Conservation (phyloP, 1,140 invertebrate species). For the Trichoplusia ni region DNA sequence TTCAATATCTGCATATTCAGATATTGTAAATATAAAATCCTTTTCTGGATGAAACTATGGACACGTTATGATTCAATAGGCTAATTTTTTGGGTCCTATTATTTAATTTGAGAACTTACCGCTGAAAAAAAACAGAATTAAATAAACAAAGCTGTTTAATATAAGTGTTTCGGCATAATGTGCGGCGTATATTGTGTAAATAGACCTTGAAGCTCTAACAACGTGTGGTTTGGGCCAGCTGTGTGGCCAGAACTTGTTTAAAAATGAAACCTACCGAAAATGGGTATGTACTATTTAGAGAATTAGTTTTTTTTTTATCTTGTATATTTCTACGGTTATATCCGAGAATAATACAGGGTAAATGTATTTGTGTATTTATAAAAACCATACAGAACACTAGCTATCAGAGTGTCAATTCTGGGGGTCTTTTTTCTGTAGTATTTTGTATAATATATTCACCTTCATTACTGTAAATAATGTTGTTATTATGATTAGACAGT, state of each 20-base stretch:
- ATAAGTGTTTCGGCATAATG: background rate
- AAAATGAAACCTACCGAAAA: constrained; percentile 40
- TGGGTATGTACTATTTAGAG: constrained; percentile 36
- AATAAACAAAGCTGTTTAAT: constrained; percentile 7
- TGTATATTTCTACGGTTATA: constrained; percentile 2
- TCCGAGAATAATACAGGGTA: background rate
- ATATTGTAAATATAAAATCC: too few relatives aligned
- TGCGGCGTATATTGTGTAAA: constrained; percentile 37
- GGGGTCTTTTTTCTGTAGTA: too few relatives aligned
- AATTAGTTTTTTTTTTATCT: background rate
- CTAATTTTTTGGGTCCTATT: background rate
- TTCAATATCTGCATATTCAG: too few relatives aligned
- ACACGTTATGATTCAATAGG: background rate
- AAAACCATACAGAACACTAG: too few relatives aligned
- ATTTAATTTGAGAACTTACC: background rate
- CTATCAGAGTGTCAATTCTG: too few relatives aligned
- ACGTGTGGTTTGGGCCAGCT: too few relatives aligned
- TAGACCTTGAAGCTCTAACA: constrained; percentile 42
- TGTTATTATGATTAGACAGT: too few relatives aligned
- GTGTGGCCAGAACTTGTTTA: constrained; percentile 12
- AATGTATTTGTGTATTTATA: too few relatives aligned
- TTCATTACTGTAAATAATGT: too few relatives aligned
- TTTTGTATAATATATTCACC: too few relatives aligned
- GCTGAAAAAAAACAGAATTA: background rate
- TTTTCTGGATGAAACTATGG: too few relatives aligned